phyloP scores from a whole-genome alignment of 2,888 invertebrate species.

The Cremastinae sp. region DNA sequence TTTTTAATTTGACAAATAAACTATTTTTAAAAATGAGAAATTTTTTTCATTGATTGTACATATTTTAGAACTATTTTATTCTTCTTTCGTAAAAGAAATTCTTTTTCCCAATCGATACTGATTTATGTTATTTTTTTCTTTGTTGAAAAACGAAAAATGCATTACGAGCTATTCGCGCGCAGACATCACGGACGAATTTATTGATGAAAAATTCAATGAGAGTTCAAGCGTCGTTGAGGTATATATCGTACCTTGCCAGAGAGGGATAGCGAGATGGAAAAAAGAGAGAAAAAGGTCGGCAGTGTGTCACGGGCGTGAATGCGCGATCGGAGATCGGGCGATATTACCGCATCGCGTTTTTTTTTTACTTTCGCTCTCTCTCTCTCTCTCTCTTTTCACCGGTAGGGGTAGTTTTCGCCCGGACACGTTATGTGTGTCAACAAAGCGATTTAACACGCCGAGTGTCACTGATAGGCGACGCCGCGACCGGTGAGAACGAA shows the following conservation, averaged over 20 bases:
- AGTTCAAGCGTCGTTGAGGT: constrained; percentile 14
- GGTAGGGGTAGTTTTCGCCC: constrained; percentile 58
- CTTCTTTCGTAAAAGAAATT: too few relatives aligned
- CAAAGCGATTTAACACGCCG: constrained; percentile 77
- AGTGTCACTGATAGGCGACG: constrained; percentile 76
- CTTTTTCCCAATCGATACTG: too few relatives aligned
- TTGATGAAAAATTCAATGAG: constrained; percentile 62
- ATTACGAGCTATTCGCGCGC: background rate
- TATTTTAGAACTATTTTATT: too few relatives aligned
- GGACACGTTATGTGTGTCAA: constrained; percentile 77
- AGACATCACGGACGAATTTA: background rate
- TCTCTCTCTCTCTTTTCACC: constrained; percentile 39
- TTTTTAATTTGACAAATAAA: too few relatives aligned
- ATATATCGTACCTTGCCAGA: constrained; percentile 6
- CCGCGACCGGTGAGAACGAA: constrained; percentile 43
- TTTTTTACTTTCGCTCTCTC: background rate
- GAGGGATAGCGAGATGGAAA: constrained; percentile 14
- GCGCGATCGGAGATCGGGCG: constrained; percentile 55
- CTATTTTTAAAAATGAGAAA: too few relatives aligned
- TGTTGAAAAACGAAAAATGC: too few relatives aligned
- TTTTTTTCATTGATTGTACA: too few relatives aligned
- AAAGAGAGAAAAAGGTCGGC: background rate
- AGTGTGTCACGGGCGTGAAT: constrained; percentile 44
- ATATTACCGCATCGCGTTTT: constrained; percentile 31
- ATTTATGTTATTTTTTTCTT: too few relatives aligned